phyloP scores from a whole-genome alignment of 2,888 invertebrate species.

The Drosophila percnosoma region DNA sequence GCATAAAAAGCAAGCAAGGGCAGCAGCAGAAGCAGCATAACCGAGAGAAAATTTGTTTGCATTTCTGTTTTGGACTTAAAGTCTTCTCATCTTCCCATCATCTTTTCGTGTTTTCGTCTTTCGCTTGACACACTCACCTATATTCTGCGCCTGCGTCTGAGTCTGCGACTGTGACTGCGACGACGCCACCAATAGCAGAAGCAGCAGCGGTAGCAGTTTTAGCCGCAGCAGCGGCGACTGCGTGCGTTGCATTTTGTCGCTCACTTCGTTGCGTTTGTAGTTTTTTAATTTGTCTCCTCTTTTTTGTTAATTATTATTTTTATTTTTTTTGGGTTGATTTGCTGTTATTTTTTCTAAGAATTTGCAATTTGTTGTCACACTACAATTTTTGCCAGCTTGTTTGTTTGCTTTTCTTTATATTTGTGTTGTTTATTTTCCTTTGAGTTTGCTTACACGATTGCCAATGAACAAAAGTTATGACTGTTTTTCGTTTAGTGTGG shows the following conservation, averaged over 20 bases:
- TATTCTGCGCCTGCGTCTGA: slow-evolving; percentile 82
- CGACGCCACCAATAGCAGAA: slow-evolving; percentile 62
- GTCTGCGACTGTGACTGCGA: slow-evolving; percentile 40
- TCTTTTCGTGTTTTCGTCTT: slow-evolving; percentile 27
- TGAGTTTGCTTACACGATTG: slow-evolving; percentile 19
- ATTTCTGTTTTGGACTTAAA: slow-evolving; percentile 24
- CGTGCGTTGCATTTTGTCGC: slow-evolving; percentile 71
- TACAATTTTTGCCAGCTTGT: slow-evolving; percentile 28
- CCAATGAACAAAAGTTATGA: slow-evolving; percentile 41
- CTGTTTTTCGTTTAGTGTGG: slow-evolving; percentile 32
- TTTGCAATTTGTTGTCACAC: slow-evolving; percentile 54
- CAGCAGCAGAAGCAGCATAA: slow-evolving; percentile 17
- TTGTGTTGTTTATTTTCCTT: slow-evolving; percentile 11
- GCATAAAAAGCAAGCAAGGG: slow-evolving; percentile 28
- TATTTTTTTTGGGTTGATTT: slow-evolving; percentile 10
- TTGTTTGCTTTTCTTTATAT: slow-evolving; percentile 13
- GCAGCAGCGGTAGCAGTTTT: slow-evolving; percentile 29
- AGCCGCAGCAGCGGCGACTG: slow-evolving; percentile 60
- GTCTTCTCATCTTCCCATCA: slow-evolving; percentile 11
- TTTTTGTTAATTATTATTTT: slow-evolving; percentile 4
- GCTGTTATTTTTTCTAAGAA: slow-evolving; percentile 34
- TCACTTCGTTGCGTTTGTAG: slow-evolving; percentile 34
- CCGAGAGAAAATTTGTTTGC: slow-evolving; percentile 71
- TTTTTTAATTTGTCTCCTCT: slow-evolving; percentile 14
- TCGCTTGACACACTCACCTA: slow-evolving; percentile 83